Base-by-base conservation (phyloP, 2,113 vertebrate genomes). In the Odontesthes bonariensis region DNA sequence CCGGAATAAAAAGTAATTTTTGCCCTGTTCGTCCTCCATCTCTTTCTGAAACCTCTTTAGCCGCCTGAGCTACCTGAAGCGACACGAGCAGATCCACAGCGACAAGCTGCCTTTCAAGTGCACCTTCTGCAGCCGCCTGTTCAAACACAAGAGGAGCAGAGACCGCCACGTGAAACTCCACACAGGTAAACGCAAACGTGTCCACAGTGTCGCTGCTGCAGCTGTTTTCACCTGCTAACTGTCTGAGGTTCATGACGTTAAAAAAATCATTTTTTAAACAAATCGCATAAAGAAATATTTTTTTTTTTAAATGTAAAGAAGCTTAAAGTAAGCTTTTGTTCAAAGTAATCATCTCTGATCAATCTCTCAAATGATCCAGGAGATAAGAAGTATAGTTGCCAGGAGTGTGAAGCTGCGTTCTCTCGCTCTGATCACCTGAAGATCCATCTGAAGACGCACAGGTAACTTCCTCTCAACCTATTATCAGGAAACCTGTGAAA, bases 101-200 rank as follows among this genome's bases (percentile, higher is more conserved):
- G 98, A 99, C 96, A 99, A 99, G 93, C 96, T 99, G 92, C 98
- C 98, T 70, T 99, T 99, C 94, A 98, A 98, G 94, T 99, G 98
- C 63, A 98, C 98, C 92, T 99, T 97, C 94, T 99, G 98, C 95
- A 98, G 97, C 92, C 96, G 98, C 44, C 96, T 99, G 90, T 99
- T 99, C 83, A 99, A 99, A 92, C 98, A 99, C 93, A 99, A 99
- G 94, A 93, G 98, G 85, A 99, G 98, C 94, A 94, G 98, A 35
- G 98, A 99, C 93, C 97, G 98, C 60, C 98, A 99, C 76, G 96
- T 99, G 91, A 99, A 99, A 88, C 96, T 99, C 62, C 98, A 99
- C 95, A 99, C 98, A 0, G 97, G 97, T 88, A 44, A 14, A 27
- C 3, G 27, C 27, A 27, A 27, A 27, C 27, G 13, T 10, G 35